Evolutionary conservation across 1,140 invertebrate species (phyloP).

Genomic region (Lasioglossum baleicum): DNA sequence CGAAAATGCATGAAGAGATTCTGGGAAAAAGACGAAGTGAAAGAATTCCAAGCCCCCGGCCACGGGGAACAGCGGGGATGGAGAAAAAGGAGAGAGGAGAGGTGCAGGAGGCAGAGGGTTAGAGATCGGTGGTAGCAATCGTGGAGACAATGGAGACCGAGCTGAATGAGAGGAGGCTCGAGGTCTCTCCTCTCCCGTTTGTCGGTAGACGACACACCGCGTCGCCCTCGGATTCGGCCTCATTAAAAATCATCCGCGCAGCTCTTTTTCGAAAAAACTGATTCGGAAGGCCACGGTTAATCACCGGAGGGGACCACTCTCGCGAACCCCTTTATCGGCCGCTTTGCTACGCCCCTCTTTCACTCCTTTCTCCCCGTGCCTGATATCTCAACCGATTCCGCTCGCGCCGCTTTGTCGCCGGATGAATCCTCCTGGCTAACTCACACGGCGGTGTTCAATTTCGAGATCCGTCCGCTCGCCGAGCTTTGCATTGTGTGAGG

Average conservation of each 20-base stretch:
- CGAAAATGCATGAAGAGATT: conserved; percentile 45
- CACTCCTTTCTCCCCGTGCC: neutral
- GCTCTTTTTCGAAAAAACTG: conserved; percentile 1
- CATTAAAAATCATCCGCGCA: conserved; percentile 40
- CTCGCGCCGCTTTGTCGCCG: neutral
- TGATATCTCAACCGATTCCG: conserved; percentile 13
- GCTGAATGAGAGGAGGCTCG: conserved; percentile 16
- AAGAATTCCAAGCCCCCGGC: conserved; percentile 9
- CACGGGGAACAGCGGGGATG: neutral
- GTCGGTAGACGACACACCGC: conserved; percentile 6
- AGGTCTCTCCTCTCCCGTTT: conserved; percentile 10
- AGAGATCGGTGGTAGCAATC: conserved; percentile 35
- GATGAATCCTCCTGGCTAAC: neutral
- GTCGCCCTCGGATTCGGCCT: conserved; percentile 22
- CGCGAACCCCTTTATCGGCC: conserved; percentile 25
- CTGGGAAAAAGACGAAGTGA: conserved; percentile 18
- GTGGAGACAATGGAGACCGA: conserved; percentile 16
- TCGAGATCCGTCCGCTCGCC: too few relatives aligned
- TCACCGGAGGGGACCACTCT: conserved; percentile 35
- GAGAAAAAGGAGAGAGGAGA: neutral
- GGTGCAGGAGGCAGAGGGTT: neutral
- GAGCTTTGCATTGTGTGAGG: too few relatives aligned
- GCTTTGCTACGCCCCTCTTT: conserved; percentile 11
- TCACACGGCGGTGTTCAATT: neutral
- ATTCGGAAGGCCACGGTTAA: conserved; percentile 44